Percentiles rank a stretch among this genome's conserved stretches.
phyloP scores from a whole-genome alignment of 2,113 vertebrate genomes.

The Empidonax traillii region DNA sequence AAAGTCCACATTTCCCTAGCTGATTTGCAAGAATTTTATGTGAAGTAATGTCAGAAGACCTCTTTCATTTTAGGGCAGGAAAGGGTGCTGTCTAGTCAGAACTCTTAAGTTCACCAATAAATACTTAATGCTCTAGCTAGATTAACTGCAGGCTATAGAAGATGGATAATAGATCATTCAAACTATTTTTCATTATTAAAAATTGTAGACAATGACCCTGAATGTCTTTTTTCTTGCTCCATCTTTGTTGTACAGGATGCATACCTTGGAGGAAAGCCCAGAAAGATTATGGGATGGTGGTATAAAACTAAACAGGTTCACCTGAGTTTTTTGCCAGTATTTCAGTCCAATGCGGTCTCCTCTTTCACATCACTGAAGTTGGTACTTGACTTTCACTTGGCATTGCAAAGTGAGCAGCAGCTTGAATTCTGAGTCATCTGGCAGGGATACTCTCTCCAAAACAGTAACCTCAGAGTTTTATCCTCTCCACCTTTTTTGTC shows the following conservation, averaged over 20 bases:
- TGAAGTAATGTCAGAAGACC: neutral
- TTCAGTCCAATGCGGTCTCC: neutral
- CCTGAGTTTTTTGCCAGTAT: neutral
- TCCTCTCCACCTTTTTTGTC: neutral
- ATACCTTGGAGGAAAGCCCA: neutral
- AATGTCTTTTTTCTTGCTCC: neutral
- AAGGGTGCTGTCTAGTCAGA: neutral
- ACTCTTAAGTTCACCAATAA: neutral
- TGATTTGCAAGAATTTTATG: neutral
- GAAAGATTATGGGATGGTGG: neutral
- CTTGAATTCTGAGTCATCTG: slow-evolving; percentile 14
- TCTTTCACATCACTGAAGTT: neutral
- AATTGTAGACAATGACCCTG: neutral
- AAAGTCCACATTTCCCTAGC: neutral
- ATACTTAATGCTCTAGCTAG: neutral
- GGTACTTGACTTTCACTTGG: slow-evolving; percentile 7
- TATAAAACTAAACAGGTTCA: neutral
- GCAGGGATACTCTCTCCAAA: neutral
- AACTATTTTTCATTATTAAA: neutral
- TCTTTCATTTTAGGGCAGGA: neutral
- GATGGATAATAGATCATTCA: neutral
- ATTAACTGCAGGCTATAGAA: neutral
- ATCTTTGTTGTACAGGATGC: neutral
- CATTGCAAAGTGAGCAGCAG: slow-evolving; percentile 10
- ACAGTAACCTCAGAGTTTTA: neutral